Evolutionary conservation across 23 tunicate species (phyloP), one percentile per base, ranked within the genome.

Genomic region (Styela plicata): DNA sequence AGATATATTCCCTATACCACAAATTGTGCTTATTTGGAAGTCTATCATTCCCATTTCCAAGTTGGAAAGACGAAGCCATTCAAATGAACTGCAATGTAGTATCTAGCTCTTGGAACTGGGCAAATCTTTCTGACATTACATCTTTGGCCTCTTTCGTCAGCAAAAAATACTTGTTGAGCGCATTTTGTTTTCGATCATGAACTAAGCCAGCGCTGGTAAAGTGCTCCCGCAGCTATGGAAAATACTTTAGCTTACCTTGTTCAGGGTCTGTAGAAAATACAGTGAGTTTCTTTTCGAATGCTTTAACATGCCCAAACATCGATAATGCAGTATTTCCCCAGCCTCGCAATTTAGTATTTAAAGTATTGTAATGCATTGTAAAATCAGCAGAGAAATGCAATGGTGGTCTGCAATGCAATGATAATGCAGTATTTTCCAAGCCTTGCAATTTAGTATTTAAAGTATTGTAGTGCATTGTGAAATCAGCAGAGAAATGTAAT

Each of bases 391-490:
- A n/a, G n/a, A n/a, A n/a, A n/a, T n/a, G n/a, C n/a, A n/a, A n/a
- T n/a, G n/a, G n/a, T n/a, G n/a, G n/a, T n/a, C n/a, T n/a, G n/a
- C n/a, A n/a, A n/a, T n/a, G n/a, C 64, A 21, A 19, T 61, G 64
- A 61, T 61, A 61, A 61, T 21, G 64, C 64, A 61, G 64, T 61
- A 61, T 61, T 61, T 19, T 21, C 64, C 19, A 19, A 61, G 21
- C 21, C 64, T 61, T 61, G 64, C 64, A 61, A 61, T 61, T 61
- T 21, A 61, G 64, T 61, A 61, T n/a, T n/a, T n/a, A n/a, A n/a
- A n/a, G n/a, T n/a, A n/a, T n/a, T n/a, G n/a, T n/a, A n/a, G n/a
- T n/a, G n/a, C n/a, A n/a, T n/a, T n/a, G n/a, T n/a, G n/a, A n/a
- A n/a, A n/a, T n/a, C n/a, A n/a, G n/a, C n/a, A n/a, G n/a, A n/a